Percentiles rank a stretch among this genome's conserved stretches.
Conservation (phyloP, 2,888 invertebrate genomes). For the Oasisia sp. region DNA sequence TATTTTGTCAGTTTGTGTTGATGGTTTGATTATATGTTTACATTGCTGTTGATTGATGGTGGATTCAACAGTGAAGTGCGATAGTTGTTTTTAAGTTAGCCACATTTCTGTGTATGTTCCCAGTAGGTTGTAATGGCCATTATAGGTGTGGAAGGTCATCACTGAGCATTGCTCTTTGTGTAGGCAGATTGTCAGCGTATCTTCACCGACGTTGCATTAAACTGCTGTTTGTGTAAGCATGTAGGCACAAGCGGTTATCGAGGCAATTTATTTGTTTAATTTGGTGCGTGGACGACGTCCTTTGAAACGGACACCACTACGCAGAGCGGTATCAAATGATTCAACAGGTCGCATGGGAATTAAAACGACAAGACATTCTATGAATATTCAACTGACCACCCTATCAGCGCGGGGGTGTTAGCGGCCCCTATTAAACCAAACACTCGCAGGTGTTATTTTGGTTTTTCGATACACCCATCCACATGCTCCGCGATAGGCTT, state of each 20-base stretch:
- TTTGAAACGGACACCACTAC: background rate
- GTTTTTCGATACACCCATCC: background rate
- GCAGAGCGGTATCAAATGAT: background rate
- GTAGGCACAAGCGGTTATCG: background rate
- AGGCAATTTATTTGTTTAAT: background rate
- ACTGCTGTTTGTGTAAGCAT: slow-evolving; percentile 3
- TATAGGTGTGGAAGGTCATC: background rate
- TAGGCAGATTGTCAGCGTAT: background rate
- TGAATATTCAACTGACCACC: background rate
- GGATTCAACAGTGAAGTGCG: no score
- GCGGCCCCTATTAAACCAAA: background rate
- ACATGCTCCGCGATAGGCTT: background rate
- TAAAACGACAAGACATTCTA: slow-evolving; percentile 11
- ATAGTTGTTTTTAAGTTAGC: background rate
- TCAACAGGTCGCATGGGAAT: background rate
- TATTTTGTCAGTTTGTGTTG: no score
- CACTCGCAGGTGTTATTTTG: background rate
- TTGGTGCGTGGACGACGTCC: background rate
- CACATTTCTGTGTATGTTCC: background rate
- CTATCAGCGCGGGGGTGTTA: background rate
- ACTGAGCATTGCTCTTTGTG: slow-evolving; percentile 4
- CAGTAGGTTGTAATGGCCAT: background rate
- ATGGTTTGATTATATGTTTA: no score
- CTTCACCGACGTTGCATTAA: background rate
- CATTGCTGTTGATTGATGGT: no score